Percentiles rank a stretch among this genome's conserved stretches.
These are phyloP conservation scores for Microcebus ravelobensis DNA, from an alignment of 2,113 vertebrate genomes.

Conservation along the genomic window DNA sequence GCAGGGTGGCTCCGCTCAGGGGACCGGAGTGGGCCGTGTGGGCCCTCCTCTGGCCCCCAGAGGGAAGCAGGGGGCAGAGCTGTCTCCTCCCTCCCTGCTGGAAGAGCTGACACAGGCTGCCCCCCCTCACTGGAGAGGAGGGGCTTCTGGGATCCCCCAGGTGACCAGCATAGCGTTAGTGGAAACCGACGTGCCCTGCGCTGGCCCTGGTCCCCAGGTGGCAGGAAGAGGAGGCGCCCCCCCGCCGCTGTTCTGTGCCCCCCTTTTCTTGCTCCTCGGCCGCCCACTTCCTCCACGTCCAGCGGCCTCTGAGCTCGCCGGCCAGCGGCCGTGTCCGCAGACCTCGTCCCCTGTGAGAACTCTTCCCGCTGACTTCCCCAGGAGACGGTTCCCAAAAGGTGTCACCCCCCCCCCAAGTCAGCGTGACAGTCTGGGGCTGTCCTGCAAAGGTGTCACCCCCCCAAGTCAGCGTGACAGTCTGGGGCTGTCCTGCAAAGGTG, in stretches of 20 bases:
- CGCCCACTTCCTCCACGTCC: not conserved
- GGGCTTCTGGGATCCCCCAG: no score
- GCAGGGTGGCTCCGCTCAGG: no score
- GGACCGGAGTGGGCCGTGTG: no score
- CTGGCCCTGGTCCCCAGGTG: not conserved
- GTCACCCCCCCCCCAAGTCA: accelerated
- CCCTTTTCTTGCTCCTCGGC: not conserved
- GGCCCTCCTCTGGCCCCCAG: not conserved
- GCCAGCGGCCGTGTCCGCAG: not conserved
- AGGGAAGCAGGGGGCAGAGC: not conserved
- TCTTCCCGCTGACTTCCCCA: not conserved
- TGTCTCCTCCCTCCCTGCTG: no score
- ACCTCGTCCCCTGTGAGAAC: not conserved
- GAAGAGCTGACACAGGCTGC: accelerated
- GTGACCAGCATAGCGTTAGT: no score
- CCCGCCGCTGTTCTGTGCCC: not conserved
- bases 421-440: accelerated
- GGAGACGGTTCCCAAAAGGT: not conserved
- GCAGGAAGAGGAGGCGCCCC: not conserved
- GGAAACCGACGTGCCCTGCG: not conserved
- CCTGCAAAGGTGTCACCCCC: no score
- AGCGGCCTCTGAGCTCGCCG: accelerated
- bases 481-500: not conserved
- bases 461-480: accelerated
- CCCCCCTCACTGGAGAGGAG: not conserved